A percentile compares a stretch with the other conserved stretches of the same genome.
phyloP scores from a whole-genome alignment of 2,888 invertebrate genomes.

The Tridacna gigas region DNA sequence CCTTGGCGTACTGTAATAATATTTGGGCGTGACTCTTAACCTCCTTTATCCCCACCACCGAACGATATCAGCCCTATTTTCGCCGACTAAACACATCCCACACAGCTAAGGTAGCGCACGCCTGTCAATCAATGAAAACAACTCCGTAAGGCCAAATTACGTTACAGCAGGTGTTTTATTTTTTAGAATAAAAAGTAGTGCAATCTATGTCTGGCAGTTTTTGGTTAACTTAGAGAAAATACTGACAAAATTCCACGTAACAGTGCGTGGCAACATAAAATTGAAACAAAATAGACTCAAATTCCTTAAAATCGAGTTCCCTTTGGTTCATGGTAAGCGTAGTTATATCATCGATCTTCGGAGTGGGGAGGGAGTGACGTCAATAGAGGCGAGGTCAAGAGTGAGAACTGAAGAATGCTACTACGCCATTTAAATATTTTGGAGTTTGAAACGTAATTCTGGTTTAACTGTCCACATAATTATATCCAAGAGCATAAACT shows the following conservation, averaged over 20 bases:
- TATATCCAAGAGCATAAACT: neutral
- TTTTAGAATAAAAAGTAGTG: constrained; percentile 38
- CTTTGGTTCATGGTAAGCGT: neutral
- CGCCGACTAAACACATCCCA: constrained; percentile 55
- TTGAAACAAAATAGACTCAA: no score
- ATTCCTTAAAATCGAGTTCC: no score
- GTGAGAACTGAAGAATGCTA: constrained; percentile 27
- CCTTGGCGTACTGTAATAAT: neutral
- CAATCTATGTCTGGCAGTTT: neutral
- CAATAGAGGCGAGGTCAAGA: constrained; percentile 68
- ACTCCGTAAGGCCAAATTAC: constrained; percentile 52
- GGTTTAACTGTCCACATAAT: neutral
- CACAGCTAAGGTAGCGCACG: constrained; percentile 19
- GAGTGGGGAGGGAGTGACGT: constrained; percentile 62
- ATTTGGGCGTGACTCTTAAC: constrained; percentile 46
- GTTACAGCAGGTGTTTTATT: constrained; percentile 23
- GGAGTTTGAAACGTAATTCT: neutral
- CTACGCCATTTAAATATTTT: constrained; percentile 48
- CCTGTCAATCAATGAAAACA: constrained; percentile 57
- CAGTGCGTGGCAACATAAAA: no score
- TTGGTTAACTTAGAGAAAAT: no score
- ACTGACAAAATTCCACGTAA: no score
- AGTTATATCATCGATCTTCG: constrained; percentile 41
- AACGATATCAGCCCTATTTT: constrained; percentile 23
- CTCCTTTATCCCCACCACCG: constrained; percentile 36